Evolutionary conservation across 2,113 vertebrate species (phyloP).

Genomic region (Otolemur garnettii): DNA sequence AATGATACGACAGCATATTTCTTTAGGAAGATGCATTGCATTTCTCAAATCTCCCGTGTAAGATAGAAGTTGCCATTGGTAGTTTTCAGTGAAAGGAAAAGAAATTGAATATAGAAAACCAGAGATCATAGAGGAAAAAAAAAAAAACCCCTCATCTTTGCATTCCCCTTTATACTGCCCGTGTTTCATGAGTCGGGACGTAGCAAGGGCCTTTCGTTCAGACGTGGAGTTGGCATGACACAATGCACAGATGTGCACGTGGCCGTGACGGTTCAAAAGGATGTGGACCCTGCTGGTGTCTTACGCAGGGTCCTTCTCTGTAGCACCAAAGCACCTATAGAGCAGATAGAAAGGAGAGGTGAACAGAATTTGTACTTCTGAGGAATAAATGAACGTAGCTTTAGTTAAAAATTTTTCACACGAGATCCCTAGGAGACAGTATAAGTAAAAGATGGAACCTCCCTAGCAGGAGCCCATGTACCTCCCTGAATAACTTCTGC

Average conservation of each 20-base stretch:
- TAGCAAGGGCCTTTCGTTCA: conserved; percentile 59
- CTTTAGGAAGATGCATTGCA: conserved; percentile 70
- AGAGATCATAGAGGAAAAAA: conserved; percentile 67
- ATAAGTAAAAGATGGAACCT: conserved; percentile 36
- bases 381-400: conserved; percentile 42
- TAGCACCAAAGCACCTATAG: background rate
- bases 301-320: conserved; percentile 61
- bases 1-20: conserved; percentile 74
- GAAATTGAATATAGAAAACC: conserved; percentile 77
- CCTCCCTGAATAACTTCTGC: conserved; percentile 36
- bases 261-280: conserved; percentile 7
- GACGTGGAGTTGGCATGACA: background rate
- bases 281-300: conserved; percentile 22
- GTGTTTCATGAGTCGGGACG: conserved; percentile 78
- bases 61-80: conserved; percentile 69
- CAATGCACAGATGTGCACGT: conserved; percentile 62
- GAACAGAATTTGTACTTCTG: conserved; percentile 36
- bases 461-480: background rate
- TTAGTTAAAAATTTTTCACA: conserved; percentile 37
- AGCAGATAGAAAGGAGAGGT: background rate
- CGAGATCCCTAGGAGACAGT: background rate
- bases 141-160: conserved; percentile 73
- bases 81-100: conserved; percentile 70
- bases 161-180: conserved; percentile 77
- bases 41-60: conserved; percentile 76